A percentile compares a stretch with the other conserved stretches of the same genome.
Conservation (phyloP, 2,797 vertebrate species). For the Urosaurus nigricauda region DNA sequence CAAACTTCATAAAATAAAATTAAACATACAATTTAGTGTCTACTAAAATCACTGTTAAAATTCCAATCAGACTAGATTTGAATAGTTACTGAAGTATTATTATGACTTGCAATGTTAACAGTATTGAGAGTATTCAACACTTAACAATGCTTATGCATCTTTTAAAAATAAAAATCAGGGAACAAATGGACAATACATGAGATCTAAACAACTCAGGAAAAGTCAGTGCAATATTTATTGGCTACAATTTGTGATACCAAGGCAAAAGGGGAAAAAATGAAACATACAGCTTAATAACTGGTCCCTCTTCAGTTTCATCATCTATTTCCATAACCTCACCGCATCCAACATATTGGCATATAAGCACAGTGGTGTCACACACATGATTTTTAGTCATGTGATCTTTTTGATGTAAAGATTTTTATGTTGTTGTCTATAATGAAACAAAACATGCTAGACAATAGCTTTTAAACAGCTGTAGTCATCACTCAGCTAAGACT, state of each 20-base stretch:
- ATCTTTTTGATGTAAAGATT: neutral
- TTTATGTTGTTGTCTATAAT: neutral
- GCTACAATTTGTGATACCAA: conserved; percentile 46
- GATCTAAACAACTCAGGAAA: conserved; percentile 50
- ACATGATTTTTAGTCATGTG: conserved; percentile 32
- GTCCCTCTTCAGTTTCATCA: conserved; percentile 45
- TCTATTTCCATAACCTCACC: conserved; percentile 42
- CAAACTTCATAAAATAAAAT: neutral
- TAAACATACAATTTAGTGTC: conserved; percentile 3
- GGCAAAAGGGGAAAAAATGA: conserved; percentile 21
- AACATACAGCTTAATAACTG: conserved; percentile 47
- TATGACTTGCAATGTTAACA: neutral
- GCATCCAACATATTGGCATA: conserved; percentile 39
- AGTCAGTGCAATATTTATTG: conserved; percentile 44
- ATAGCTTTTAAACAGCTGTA: neutral
- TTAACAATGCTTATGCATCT: neutral
- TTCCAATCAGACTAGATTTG: neutral
- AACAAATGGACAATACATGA: conserved; percentile 36
- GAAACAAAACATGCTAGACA: conserved; percentile 24
- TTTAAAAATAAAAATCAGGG: conserved; percentile 16
- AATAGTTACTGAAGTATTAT: neutral
- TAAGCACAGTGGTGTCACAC: conserved; percentile 44
- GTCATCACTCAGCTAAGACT: conserved; percentile 8
- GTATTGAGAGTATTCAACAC: conserved; percentile 36
- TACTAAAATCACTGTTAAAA: conserved; percentile 20